A percentile compares a stretch with the other conserved stretches of the same genome.
These are phyloP conservation scores for Apocrypta bakeri DNA, from an alignment of 1,140 invertebrate species.

Conservation along the genomic window DNA sequence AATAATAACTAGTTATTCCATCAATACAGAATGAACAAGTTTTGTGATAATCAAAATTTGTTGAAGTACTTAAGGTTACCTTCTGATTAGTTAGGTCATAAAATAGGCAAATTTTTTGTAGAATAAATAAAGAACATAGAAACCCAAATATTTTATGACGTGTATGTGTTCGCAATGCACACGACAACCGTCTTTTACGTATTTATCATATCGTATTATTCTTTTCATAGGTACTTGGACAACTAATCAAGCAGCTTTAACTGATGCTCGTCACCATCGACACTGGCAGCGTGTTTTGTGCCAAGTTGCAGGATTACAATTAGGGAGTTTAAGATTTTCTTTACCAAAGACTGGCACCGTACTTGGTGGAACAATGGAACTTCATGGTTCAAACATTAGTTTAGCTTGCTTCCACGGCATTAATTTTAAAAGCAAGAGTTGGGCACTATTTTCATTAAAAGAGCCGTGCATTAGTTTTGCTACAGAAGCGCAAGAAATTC, in stretches of 20 bases:
- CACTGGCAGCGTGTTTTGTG: constrained; percentile 92
- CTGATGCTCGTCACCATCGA: constrained; percentile 87
- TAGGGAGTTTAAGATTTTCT: constrained; percentile 80
- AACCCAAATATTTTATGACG: too few species aligned
- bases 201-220: too few species aligned
- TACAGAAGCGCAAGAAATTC: constrained; percentile 93
- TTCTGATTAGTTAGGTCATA: too few species aligned
- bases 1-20: too few species aligned
- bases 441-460: constrained; percentile 96
- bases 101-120: too few species aligned
- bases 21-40: too few species aligned
- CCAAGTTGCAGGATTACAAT: constrained; percentile 83
- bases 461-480: constrained; percentile 96
- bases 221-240: constrained; percentile 61
- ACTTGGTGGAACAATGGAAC: constrained; percentile 93
- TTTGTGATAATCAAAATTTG: too few species aligned
- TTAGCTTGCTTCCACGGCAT: constrained; percentile 98
- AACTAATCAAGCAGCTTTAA: constrained; percentile 69
- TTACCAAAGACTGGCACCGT: constrained; percentile 82
- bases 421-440: constrained; percentile 97
- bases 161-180: too few species aligned
- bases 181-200: too few species aligned
- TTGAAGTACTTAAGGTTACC: too few species aligned
- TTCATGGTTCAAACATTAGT: constrained; percentile 93
- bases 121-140: too few species aligned